Evolutionary conservation across 2,888 invertebrate genomes (phyloP), one percentile per base, ranked within the genome.

Genomic region (Drosophila nr. medialis): DNA sequence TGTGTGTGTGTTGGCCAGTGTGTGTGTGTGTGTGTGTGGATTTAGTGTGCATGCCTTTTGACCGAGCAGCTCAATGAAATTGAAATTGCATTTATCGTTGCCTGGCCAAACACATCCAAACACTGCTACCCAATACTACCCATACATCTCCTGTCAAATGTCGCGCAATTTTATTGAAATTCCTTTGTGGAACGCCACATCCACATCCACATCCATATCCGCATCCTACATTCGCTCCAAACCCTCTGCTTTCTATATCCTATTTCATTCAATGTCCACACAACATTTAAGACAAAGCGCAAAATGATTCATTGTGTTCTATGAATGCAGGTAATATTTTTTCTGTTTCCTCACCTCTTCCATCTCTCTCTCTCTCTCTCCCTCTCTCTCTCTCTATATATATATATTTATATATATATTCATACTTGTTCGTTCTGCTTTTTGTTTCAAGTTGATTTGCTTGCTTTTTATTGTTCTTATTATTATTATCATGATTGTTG

Each of bases 321-420:
- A 38, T 72, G 69, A 80, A 80, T 86, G 72, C 84, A 83, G 83
- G 83, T 83, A 72, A 83, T 86, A 73, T 68, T 62, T 67, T 63
- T 66, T 40, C n/a, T 29, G 5, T 29, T 10, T 48, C 49, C 30
- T 21, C 27, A 49, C 48, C 21, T 15, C 45, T 24, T 18, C n/a
- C 4, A 15, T 10, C 21, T 27, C 4, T 30, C 40, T 21, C 11
- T 21, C 3, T 42, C 6, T 13, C 3, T 42, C 0, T 42, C n/a
- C 6, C 29, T 29, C 8, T 7, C 7, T 24, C 24, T 24, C 24
- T n/a, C n/a, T n/a, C n/a, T n/a, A n/a, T n/a, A n/a, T n/a, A n/a
- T n/a, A n/a, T n/a, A n/a, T n/a, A n/a, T n/a, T n/a, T n/a, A 24
- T 24, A 24, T 24, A 21, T 45, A 21, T 15, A 45, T 34, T 34